Percentiles rank a stretch among this genome's conserved stretches.
Evolutionary conservation across 2,888 invertebrate genomes (phyloP).

Genomic region (Parnassius smintheus): DNA sequence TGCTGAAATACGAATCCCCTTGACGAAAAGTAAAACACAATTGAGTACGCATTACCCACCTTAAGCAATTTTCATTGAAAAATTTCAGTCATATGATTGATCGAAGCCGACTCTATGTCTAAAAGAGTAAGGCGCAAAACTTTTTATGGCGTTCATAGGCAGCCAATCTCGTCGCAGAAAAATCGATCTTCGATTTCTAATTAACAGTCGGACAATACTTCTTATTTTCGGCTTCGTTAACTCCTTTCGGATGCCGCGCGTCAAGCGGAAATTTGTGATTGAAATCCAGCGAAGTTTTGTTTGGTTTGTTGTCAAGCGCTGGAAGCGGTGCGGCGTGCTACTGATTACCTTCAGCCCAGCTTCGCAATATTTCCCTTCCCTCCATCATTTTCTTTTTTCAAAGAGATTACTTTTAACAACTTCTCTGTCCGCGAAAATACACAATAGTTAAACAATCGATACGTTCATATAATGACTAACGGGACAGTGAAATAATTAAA

Average conservation of each 20-base stretch:
- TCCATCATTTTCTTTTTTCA: neutral
- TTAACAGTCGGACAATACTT: slow-evolving; percentile 27
- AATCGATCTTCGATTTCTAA: slow-evolving; percentile 26
- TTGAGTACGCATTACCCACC: too few species aligned
- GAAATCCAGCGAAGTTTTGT: slow-evolving; percentile 24
- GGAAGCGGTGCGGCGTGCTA: slow-evolving; percentile 7
- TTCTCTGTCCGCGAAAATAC: too few species aligned
- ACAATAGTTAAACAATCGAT: too few species aligned
- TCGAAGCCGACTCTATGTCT: too few species aligned
- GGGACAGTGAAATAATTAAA: too few species aligned
- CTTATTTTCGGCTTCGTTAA: slow-evolving; percentile 27
- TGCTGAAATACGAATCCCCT: too few species aligned
- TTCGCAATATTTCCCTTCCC: slow-evolving; percentile 7
- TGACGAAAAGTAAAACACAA: too few species aligned
- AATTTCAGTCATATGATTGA: too few species aligned
- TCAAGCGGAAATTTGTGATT: slow-evolving; percentile 27
- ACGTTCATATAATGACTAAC: too few species aligned
- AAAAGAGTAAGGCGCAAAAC: neutral
- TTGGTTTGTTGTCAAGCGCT: slow-evolving; percentile 20
- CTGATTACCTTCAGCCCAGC: slow-evolving; percentile 20
- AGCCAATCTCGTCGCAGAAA: slow-evolving; percentile 17
- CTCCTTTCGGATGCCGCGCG: slow-evolving; percentile 20
- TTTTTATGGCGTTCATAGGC: slow-evolving; percentile 7
- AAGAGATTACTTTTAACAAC: neutral
- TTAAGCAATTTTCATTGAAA: too few species aligned